These are phyloP conservation scores for Erpornis zantholeuca DNA, from an alignment of 2,113 vertebrate genomes.

Conservation along the genomic window DNA sequence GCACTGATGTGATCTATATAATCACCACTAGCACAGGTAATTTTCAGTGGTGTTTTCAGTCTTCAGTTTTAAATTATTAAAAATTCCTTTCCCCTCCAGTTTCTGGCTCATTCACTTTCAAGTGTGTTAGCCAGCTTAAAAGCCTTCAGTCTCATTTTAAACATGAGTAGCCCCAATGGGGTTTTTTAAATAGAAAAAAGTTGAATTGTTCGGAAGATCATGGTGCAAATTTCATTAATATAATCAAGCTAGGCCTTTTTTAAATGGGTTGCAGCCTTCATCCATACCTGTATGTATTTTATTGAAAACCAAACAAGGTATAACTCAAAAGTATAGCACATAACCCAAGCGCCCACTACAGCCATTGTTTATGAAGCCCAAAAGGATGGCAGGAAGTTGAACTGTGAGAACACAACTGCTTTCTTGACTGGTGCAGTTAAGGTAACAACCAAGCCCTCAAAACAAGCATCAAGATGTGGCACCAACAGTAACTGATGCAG, in stretches of 20 bases:
- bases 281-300: background rate
- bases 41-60: background rate
- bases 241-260: background rate
- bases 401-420: background rate
- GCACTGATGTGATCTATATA: background rate
- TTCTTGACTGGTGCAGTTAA: background rate
- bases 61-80: background rate
- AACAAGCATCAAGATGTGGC: background rate
- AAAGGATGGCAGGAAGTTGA: background rate
- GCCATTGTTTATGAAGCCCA: background rate
- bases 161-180: background rate
- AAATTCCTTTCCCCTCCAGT: background rate
- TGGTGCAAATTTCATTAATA: background rate
- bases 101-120: background rate
- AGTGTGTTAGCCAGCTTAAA: background rate
- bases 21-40: fast-evolving
- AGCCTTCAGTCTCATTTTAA: background rate
- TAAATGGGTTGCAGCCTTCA: background rate
- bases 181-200: background rate
- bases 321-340: background rate
- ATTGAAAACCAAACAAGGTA: background rate
- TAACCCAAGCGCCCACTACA: background rate
- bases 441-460: background rate
- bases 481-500: background rate
- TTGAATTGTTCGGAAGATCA: background rate